Evolutionary conservation across 2,888 invertebrate genomes (phyloP), one percentile per base, ranked within the genome.

Genomic region (Brachypalpus laphriformis): DNA sequence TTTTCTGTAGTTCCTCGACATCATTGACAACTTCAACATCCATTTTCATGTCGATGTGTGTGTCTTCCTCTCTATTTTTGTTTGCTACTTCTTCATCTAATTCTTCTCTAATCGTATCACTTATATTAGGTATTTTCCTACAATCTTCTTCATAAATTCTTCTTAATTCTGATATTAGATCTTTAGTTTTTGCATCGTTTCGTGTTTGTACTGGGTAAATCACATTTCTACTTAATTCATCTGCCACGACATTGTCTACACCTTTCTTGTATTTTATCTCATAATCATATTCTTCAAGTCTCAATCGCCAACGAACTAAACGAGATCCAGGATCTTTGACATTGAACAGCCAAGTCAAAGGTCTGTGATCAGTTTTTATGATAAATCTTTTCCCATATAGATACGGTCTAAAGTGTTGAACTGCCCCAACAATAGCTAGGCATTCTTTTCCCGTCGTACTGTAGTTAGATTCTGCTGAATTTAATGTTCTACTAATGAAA

Each of bases 311-410:
- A 31, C 31, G 31, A 31, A 31, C 8, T 31, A 31, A 31, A 31
- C 8, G 8, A 31, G 31, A 31, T 31, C 31, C 8, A 31, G 31
- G 31, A 5, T 31, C 31, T 7, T 31, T 31, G n/a, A 4, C 31
- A 31, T 31, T 31, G 31, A 31, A 89, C 0, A 91, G 61, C 90
- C 40, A 14, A 3, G 87, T 87, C 1, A 91, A 72, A 0, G 90
- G 90, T 68, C 89, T 86, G 74, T 92, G 91, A 61, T 92, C 91
- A 0, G 90, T 92, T 6, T 89, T 88, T 1, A 92, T 90, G 0
- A 71, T 88, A 31, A 92, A 91, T 72, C 88, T 88, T 28, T 87
- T 87, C 2, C 90, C 90, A 31, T 89, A 90, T 3, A 91, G n/a
- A 16, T 90, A 91, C 0, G 90, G 90, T 18, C 90, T 51, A 25